A percentile compares a stretch with the other conserved stretches of the same genome.
phyloP scores from a whole-genome alignment of 2,797 vertebrate species.

The Astyanax mexicanus region DNA sequence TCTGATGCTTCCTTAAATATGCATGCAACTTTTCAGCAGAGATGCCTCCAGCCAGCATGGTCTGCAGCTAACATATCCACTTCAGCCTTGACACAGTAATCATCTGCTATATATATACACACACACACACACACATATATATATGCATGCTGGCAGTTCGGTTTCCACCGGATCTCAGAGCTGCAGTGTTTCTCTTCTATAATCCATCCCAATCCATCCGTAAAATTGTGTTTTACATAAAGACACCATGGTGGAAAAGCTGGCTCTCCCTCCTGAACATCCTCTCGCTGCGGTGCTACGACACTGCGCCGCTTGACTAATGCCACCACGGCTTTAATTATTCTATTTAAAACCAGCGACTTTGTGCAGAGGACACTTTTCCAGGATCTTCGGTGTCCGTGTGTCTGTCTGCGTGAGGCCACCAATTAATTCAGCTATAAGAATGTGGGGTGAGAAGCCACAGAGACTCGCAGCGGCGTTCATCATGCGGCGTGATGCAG shows the following conservation, averaged over 20 bases:
- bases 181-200: conserved; percentile 34
- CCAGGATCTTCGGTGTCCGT: conserved; percentile 9
- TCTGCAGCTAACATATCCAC: conserved; percentile 14
- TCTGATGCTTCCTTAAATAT: conserved; percentile 41
- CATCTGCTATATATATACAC: not conserved
- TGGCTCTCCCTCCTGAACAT: conserved; percentile 34
- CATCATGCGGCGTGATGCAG: conserved; percentile 74
- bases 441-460: conserved; percentile 68
- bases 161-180: conserved; percentile 21
- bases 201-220: conserved; percentile 45
- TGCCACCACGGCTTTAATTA: conserved; percentile 56
- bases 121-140: not conserved
- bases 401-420: conserved; percentile 64
- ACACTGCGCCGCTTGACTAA: conserved; percentile 41
- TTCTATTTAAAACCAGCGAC: conserved; percentile 54
- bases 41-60: not conserved
- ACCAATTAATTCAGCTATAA: conserved; percentile 80
- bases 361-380: conserved; percentile 46
- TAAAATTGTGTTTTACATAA: conserved; percentile 60
- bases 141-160: conserved; percentile 23
- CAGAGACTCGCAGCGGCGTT: conserved; percentile 73
- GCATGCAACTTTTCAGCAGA: conserved; percentile 30
- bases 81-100: conserved; percentile 20
- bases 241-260: conserved; percentile 41
- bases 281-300: conserved; percentile 34